Percentiles rank a stretch among this genome's conserved stretches.
Evolutionary conservation across 2,113 vertebrate species (phyloP).

Genomic region (Semnornis frantzii): DNA sequence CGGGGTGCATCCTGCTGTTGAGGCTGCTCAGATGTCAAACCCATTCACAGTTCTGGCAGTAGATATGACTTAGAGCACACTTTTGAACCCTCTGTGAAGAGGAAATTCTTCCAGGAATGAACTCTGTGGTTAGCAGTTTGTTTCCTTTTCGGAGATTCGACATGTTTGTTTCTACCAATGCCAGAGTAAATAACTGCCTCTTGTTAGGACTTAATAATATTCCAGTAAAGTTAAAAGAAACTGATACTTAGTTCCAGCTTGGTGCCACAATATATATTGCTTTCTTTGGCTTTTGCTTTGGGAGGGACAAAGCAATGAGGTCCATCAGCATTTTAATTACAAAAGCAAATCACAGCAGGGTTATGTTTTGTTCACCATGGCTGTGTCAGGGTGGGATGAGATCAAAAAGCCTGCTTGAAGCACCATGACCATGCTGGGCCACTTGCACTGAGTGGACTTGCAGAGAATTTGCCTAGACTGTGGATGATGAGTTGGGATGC

Average conservation of each 20-base stretch:
- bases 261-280: neutral
- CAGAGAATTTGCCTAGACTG: neutral
- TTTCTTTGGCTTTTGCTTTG: neutral
- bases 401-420: neutral
- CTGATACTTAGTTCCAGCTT: conserved; percentile 25
- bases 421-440: neutral
- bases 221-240: conserved; percentile 39
- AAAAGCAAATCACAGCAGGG: neutral
- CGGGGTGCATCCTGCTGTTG: neutral
- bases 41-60: neutral
- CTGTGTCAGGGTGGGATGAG: neutral
- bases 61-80: neutral
- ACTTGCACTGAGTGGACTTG: neutral
- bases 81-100: neutral
- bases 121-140: conserved; percentile 1
- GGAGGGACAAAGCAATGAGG: neutral
- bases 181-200: conserved; percentile 52
- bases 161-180: neutral
- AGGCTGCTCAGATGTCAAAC: neutral
- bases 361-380: neutral
- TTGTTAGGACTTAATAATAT: conserved; percentile 45
- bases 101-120: conserved; percentile 14
- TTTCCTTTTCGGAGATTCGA: conserved; percentile 18
- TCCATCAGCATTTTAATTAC: neutral
- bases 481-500: neutral